These are phyloP conservation scores for Acleris literana DNA, from an alignment of 2,888 invertebrate genomes.

Conservation along the genomic window DNA sequence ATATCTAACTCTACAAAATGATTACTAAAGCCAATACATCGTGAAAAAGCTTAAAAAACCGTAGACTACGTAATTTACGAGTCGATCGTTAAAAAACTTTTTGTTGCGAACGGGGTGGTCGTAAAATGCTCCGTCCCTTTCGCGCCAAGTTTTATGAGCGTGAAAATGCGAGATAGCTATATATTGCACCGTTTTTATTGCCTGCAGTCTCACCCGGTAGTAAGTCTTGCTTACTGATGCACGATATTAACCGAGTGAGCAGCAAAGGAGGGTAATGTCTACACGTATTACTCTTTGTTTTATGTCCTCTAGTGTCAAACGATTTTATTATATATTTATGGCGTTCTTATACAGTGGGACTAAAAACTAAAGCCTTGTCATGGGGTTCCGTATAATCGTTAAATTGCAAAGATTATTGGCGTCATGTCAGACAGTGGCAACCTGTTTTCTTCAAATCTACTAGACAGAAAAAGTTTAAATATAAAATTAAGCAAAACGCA, in stretches of 20 bases:
- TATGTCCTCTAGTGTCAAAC: background rate
- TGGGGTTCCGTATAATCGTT: too few species aligned
- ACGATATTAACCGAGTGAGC: slow-evolving; percentile 7
- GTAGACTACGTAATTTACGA: slow-evolving; percentile 77
- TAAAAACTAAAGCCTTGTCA: too few species aligned
- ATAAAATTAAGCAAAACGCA: too few species aligned
- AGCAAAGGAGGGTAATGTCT: slow-evolving; percentile 1
- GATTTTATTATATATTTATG: background rate
- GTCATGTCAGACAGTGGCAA: too few species aligned
- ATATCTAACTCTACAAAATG: slow-evolving; percentile 39
- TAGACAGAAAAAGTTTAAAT: too few species aligned
- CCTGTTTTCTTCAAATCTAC: too few species aligned
- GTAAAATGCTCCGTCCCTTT: slow-evolving; percentile 72
- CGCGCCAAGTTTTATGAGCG: slow-evolving; percentile 67
- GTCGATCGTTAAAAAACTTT: slow-evolving; percentile 76
- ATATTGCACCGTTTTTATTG: slow-evolving; percentile 74
- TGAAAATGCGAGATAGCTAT: slow-evolving; percentile 74
- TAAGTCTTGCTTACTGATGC: slow-evolving; percentile 18
- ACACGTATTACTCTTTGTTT: too few species aligned
- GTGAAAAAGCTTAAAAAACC: slow-evolving; percentile 17
- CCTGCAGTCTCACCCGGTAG: slow-evolving; percentile 42
- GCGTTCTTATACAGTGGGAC: too few species aligned
- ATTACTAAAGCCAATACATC: slow-evolving; percentile 40
- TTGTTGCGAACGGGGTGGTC: slow-evolving; percentile 71
- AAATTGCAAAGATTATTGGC: too few species aligned